Percentiles rank a stretch among this genome's conserved stretches.
Conservation (phyloP, 2,113 vertebrate species). For the Muscicapa adusta region DNA sequence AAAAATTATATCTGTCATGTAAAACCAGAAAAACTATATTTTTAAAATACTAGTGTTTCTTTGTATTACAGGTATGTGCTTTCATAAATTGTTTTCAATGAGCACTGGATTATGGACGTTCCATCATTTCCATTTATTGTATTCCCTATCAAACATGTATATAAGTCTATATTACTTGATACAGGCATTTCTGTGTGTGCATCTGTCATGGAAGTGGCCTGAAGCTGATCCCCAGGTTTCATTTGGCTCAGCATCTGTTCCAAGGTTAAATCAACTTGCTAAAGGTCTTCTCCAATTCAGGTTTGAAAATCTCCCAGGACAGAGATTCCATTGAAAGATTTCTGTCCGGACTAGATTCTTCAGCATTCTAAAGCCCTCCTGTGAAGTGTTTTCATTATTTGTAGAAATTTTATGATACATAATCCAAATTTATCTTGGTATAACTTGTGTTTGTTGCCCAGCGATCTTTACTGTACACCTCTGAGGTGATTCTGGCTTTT, state of each 20-base stretch:
- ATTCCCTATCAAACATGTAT: background rate
- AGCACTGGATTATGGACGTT: background rate
- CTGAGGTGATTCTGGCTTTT: background rate
- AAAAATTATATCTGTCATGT: background rate
- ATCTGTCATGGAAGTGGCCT: background rate
- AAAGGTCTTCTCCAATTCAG: background rate
- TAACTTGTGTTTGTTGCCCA: background rate
- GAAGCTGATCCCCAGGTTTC: background rate
- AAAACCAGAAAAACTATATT: background rate
- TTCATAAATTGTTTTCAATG: background rate
- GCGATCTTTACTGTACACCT: background rate
- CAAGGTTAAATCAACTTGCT: background rate
- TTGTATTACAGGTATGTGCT: background rate
- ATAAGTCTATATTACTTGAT: background rate
- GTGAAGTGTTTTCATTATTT: background rate
- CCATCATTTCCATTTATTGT: background rate
- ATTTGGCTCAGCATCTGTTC: background rate
- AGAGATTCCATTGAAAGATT: background rate
- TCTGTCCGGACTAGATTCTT: background rate
- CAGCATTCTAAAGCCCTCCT: background rate
- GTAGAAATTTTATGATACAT: background rate
- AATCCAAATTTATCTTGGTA: background rate
- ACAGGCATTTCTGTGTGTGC: background rate
- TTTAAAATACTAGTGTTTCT: background rate
- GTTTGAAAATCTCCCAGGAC: background rate